Evolutionary conservation across 1,140 invertebrate genomes (phyloP).

Genomic region (Cataglyphis hispanica): DNA sequence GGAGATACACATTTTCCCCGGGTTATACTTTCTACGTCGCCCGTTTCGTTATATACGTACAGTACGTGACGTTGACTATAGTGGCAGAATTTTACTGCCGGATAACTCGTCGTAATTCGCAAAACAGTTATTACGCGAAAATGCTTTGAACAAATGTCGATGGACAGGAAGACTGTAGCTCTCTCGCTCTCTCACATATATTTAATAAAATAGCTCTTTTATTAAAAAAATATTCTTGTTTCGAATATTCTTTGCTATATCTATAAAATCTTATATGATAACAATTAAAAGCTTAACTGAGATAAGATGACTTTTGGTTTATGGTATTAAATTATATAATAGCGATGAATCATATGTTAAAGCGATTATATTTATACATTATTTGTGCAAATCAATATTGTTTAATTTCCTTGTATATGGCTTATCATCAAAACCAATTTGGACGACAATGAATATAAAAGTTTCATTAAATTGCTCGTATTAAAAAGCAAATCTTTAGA

Average conservation of each 20-base stretch:
- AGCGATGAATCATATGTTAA: background rate
- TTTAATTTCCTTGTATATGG: constrained; percentile 15
- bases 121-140: constrained; percentile 37
- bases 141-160: constrained; percentile 43
- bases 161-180: background rate
- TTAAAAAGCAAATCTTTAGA: constrained; percentile 6
- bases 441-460: background rate
- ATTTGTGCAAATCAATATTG: constrained; percentile 6
- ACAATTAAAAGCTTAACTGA: constrained; percentile 11
- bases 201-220: constrained; percentile 25
- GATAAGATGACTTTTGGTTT: background rate
- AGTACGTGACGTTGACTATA: constrained; percentile 70
- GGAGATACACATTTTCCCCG: constrained; percentile 79
- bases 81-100: constrained; percentile 52
- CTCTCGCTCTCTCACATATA: background rate
- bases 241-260: background rate
- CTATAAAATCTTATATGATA: background rate
- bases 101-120: constrained; percentile 64
- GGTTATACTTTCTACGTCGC: constrained; percentile 75
- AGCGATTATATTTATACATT: background rate
- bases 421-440: constrained; percentile 7
- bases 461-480: background rate
- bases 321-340: background rate
- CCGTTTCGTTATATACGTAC: constrained; percentile 75
- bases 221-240: constrained; percentile 18